These are phyloP conservation scores for Oikopleura vanhoeffeni DNA, from an alignment of 23 tunicate genomes.

Conservation along the genomic window DNA sequence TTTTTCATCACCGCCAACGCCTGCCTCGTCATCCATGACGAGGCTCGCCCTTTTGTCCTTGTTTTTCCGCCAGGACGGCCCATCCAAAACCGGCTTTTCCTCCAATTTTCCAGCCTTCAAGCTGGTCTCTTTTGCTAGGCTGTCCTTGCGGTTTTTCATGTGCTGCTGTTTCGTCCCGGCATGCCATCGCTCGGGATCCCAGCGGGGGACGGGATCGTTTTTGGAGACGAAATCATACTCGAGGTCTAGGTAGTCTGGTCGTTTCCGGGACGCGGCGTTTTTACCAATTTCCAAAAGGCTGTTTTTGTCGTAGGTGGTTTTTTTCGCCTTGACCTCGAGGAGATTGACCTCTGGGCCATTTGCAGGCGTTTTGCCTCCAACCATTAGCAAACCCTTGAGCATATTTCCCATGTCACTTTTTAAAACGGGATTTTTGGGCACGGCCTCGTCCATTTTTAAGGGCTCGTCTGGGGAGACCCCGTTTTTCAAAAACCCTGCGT, in stretches of 20 bases:
- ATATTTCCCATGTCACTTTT: no score
- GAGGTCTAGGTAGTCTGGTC: background rate
- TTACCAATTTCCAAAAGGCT: background rate
- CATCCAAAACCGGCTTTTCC: no score
- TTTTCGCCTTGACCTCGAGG: background rate
- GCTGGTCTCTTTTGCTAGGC: background rate
- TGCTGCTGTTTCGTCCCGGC: background rate
- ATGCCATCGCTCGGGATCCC: background rate
- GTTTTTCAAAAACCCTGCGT: no score
- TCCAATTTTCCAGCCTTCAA: background rate
- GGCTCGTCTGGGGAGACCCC: no score
- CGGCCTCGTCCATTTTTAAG: no score
- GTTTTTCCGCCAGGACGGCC: background rate
- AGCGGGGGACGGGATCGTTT: background rate
- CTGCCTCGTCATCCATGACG: background rate
- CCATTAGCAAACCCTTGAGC: no score
- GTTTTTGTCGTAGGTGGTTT: background rate
- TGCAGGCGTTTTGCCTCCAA: no score
- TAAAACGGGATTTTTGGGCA: no score
- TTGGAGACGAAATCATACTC: background rate
- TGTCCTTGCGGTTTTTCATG: background rate
- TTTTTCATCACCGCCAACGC: background rate
- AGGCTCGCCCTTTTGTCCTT: background rate
- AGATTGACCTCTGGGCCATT: no score
- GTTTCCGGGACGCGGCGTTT: background rate